Evolutionary conservation across 1,140 invertebrate genomes (phyloP).

Genomic region (Leptopilina boulardi): DNA sequence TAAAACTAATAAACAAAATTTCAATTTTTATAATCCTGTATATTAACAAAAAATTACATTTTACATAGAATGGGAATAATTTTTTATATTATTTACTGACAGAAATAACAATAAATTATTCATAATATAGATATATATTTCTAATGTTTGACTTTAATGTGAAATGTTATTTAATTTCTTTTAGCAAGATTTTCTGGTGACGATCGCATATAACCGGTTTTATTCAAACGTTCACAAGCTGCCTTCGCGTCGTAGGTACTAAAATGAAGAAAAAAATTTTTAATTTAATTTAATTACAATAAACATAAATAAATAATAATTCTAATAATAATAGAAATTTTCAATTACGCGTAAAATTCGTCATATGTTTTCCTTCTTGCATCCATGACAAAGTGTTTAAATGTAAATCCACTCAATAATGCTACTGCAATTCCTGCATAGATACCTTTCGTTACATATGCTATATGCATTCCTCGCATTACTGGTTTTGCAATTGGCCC

Average conservation of each 20-base stretch:
- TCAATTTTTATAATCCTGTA: too few relatives aligned
- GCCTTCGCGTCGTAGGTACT: slow-evolving; percentile 72
- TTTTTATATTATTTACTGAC: too few relatives aligned
- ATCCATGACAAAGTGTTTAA: slow-evolving; percentile 68
- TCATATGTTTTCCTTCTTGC: slow-evolving; percentile 70
- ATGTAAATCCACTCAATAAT: slow-evolving; percentile 49
- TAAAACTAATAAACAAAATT: too few relatives aligned
- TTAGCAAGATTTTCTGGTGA: slow-evolving; percentile 42
- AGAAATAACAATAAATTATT: too few relatives aligned
- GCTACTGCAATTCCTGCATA: slow-evolving; percentile 50
- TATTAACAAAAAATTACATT: too few relatives aligned
- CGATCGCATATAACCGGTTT: slow-evolving; percentile 73
- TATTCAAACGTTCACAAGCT: slow-evolving; percentile 73
- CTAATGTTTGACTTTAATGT: too few relatives aligned
- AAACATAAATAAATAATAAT: slow-evolving; percentile 30
- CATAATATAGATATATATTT: too few relatives aligned
- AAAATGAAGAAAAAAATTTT: slow-evolving; percentile 22
- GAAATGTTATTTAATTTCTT: too few relatives aligned
- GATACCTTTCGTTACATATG: slow-evolving; percentile 66
- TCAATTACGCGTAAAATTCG: slow-evolving; percentile 76
- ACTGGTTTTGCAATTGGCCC: slow-evolving; percentile 70
- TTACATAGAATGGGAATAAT: too few relatives aligned
- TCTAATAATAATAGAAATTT: background rate
- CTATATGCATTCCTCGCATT: slow-evolving; percentile 70
- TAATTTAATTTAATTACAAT: slow-evolving; percentile 17